Evolutionary conservation across 1,140 invertebrate species (phyloP).

Genomic region (Drosophila truncata): DNA sequence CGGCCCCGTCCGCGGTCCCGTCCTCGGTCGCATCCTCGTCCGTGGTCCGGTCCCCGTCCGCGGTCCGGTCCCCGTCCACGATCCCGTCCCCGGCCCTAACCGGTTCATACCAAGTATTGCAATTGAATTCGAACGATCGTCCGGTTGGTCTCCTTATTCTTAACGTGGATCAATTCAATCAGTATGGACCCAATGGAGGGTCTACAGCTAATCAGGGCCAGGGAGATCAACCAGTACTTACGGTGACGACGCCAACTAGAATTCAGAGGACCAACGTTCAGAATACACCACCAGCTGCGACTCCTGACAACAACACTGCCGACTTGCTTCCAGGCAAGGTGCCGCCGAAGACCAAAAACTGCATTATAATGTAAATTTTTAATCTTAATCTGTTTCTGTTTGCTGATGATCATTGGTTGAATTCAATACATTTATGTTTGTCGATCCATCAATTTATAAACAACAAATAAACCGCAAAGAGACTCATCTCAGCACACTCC

Average conservation of each 20-base stretch:
- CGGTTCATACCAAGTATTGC: background rate
- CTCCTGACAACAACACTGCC: background rate
- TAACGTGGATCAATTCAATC: background rate
- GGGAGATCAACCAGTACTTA: background rate
- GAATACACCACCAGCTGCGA: background rate
- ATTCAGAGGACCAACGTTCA: background rate
- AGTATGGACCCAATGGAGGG: background rate
- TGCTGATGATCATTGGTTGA: background rate
- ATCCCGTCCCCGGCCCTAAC: no score
- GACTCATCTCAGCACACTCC: background rate
- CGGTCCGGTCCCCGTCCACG: no score
- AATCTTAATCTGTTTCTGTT: background rate
- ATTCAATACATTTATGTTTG: background rate
- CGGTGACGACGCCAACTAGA: no score
- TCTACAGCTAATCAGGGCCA: background rate
- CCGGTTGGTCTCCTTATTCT: background rate
- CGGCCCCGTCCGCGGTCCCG: no score
- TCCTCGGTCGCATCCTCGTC: no score
- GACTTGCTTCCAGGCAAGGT: no score
- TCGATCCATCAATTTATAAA: background rate
- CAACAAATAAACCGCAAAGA: background rate
- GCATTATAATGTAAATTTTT: background rate
- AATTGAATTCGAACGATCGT: background rate
- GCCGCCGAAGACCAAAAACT: background rate
- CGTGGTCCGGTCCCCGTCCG: no score